These are phyloP conservation scores for Zosterops hypoxanthus DNA, from an alignment of 2,113 vertebrate genomes.

Conservation along the genomic window DNA sequence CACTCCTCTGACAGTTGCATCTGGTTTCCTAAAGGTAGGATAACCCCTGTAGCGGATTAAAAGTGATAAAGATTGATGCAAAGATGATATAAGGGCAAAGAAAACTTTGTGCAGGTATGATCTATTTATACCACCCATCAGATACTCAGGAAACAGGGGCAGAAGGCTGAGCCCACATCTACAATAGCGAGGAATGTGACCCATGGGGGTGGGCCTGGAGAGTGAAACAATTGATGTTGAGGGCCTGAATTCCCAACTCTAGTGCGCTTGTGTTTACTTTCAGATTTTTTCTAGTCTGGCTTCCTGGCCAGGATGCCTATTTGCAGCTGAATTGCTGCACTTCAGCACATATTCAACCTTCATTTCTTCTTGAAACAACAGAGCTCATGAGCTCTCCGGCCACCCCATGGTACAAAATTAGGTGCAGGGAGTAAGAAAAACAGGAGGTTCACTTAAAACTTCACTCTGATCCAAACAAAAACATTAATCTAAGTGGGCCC, in stretches of 20 bases:
- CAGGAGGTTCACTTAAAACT: not conserved
- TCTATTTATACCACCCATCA: not conserved
- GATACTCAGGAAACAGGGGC: not conserved
- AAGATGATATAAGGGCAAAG: not conserved
- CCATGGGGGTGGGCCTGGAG: not conserved
- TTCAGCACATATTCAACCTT: not conserved
- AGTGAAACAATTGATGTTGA: not conserved
- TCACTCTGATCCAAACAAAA: not conserved
- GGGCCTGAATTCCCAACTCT: not conserved
- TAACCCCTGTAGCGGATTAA: not conserved
- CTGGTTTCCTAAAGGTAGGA: not conserved
- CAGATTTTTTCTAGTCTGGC: not conserved
- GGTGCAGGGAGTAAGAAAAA: not conserved
- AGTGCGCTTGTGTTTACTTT: not conserved
- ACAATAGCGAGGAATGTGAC: not conserved
- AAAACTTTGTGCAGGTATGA: not conserved
- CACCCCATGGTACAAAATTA: not conserved
- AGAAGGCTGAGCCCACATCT: not conserved
- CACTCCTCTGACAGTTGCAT: not conserved
- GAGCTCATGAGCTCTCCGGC: not conserved
- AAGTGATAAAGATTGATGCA: not conserved
- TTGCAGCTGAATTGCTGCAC: not conserved
- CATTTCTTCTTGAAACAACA: not conserved
- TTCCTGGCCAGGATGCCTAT: not conserved
- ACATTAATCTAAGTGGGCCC: not conserved